Conservation (phyloP, 2,888 invertebrate genomes). For the Melikaiella ostensackeni region DNA sequence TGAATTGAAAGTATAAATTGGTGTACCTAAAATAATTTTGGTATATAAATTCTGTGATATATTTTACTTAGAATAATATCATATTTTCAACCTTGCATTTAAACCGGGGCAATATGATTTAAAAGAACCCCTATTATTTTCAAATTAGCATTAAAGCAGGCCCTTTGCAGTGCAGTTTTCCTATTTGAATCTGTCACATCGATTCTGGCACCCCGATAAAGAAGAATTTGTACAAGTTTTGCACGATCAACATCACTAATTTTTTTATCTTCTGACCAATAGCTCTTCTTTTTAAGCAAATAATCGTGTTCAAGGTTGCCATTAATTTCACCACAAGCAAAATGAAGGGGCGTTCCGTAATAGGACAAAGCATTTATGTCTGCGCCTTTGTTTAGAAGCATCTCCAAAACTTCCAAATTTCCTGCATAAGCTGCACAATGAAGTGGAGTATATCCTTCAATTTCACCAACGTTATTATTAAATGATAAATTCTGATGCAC, state of each 20-base stretch:
- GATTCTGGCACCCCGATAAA: neutral
- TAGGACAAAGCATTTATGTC: neutral
- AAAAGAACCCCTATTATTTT: conserved; percentile 6
- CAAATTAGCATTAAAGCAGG: conserved; percentile 43
- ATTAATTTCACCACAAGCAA: conserved; percentile 31
- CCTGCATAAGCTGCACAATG: conserved; percentile 34
- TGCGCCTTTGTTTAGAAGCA: conserved; percentile 7
- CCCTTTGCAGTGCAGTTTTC: conserved; percentile 24
- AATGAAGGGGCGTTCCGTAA: conserved; percentile 41
- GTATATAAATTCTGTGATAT: too few species aligned
- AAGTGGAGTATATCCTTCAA: conserved; percentile 18
- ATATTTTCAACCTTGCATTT: neutral
- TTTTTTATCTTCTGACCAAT: neutral
- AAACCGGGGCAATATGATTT: conserved; percentile 14
- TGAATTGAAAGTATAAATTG: too few species aligned
- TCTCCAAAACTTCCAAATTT: conserved; percentile 3
- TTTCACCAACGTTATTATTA: conserved; percentile 3
- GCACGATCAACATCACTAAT: neutral
- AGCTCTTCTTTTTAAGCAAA: neutral
- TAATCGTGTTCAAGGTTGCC: conserved; percentile 35
- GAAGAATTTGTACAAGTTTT: neutral
- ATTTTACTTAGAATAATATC: too few species aligned
- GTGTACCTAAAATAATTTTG: too few species aligned
- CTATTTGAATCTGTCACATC: conserved; percentile 3
- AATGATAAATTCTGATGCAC: neutral